phyloP scores from a whole-genome alignment of 2,113 vertebrate genomes.

The Arothron firmamentum region DNA sequence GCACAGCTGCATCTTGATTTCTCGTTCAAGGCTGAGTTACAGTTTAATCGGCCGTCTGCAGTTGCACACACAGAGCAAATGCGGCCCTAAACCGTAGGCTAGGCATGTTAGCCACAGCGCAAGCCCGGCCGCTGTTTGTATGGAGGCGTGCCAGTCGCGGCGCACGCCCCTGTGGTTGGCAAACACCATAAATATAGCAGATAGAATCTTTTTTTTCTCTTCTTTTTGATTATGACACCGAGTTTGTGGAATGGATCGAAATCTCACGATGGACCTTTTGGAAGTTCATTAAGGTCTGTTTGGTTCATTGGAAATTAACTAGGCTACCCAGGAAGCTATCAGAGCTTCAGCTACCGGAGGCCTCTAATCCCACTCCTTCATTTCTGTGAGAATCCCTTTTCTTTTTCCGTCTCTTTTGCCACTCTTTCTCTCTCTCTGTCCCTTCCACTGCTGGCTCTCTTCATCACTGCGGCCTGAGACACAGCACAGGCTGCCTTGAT shows the following conservation, averaged over 20 bases:
- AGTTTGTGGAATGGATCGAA: conserved; percentile 25
- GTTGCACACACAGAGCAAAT: too few relatives aligned
- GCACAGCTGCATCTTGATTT: neutral
- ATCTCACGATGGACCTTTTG: conserved; percentile 30
- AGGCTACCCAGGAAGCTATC: conserved; percentile 25
- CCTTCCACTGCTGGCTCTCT: conserved; percentile 11
- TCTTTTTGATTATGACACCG: neutral
- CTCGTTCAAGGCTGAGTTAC: too few relatives aligned
- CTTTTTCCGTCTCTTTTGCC: conserved; percentile 24
- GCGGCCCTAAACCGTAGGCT: too few relatives aligned
- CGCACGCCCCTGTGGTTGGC: too few relatives aligned
- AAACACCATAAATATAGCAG: too few relatives aligned
- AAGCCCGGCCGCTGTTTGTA: neutral
- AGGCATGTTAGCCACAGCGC: too few relatives aligned
- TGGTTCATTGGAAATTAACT: conserved; percentile 41
- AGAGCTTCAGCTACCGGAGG: neutral
- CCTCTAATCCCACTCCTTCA: too few relatives aligned
- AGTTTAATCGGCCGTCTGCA: too few relatives aligned
- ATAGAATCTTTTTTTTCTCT: too few relatives aligned
- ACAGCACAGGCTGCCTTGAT: conserved; percentile 56
- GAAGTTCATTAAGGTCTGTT: conserved; percentile 34
- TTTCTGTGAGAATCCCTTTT: conserved; percentile 11
- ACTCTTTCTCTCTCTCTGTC: conserved; percentile 6
- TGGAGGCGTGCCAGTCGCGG: neutral
- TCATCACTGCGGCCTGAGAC: conserved; percentile 50